These are phyloP conservation scores for Ailurus styani DNA, from an alignment of 2,113 vertebrate species.

Conservation along the genomic window DNA sequence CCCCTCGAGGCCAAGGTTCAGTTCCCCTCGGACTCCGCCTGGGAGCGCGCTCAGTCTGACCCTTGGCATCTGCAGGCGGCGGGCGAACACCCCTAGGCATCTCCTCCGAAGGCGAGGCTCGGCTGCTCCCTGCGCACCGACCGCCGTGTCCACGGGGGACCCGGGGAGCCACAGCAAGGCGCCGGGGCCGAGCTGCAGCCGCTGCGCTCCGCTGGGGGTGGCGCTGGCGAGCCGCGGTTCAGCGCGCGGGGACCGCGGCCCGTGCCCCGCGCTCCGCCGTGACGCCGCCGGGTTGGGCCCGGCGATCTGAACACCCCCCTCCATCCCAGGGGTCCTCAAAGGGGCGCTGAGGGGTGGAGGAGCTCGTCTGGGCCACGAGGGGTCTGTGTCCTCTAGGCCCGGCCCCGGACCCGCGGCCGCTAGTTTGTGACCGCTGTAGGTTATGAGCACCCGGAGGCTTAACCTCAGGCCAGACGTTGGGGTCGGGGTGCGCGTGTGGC, in stretches of 20 bases:
- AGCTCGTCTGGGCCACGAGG: neutral
- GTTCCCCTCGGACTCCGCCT: neutral
- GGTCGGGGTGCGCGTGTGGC: fast-evolving
- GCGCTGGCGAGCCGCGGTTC: constrained; percentile 90
- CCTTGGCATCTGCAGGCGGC: neutral
- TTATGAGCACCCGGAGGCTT: neutral
- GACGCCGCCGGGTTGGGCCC: neutral
- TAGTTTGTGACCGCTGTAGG: neutral
- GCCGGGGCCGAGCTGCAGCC: constrained; percentile 33
- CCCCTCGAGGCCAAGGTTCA: constrained; percentile 39
- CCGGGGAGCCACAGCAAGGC: neutral
- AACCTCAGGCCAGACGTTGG: fast-evolving
- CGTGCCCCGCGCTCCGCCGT: neutral
- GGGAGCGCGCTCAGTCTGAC: neutral
- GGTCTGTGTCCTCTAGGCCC: neutral
- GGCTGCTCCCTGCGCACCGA: neutral
- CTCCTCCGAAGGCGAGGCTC: neutral
- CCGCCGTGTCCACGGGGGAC: neutral
- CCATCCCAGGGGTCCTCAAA: neutral
- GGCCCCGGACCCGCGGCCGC: fast-evolving
- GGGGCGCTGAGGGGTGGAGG: neutral
- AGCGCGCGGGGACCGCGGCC: neutral
- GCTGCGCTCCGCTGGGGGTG: constrained; percentile 87
- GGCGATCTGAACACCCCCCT: neutral
- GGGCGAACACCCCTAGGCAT: neutral